Evolutionary conservation across 2,888 invertebrate species (phyloP), one percentile per base, ranked within the genome.

Genomic region (Phortica okadai): DNA sequence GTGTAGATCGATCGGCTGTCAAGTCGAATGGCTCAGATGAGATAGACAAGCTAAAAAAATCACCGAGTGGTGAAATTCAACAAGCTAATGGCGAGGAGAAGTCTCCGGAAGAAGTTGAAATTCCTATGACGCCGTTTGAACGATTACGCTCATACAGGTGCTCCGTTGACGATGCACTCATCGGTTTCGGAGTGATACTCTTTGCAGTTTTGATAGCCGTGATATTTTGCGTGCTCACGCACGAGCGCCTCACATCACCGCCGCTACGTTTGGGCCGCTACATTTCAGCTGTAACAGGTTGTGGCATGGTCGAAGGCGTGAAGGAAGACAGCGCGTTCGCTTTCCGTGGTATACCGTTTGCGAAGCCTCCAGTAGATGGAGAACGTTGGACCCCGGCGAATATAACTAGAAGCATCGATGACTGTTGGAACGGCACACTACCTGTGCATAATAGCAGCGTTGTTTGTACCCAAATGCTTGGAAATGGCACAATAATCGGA

Each of bases 281-380:
- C 87, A 93, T 96, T 33, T 93, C 94, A 74, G 95, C 96, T 0
- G 93, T 95, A 66, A 95, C 96, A 1, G 93, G 95, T 58, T 97
- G 97, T 89, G 97, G 97, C 73, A 93, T 93, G 79, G 95, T 96
- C 41, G 95, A 97, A 91, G 97, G 97, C 21, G 91, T 95, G 64
- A 92, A 95, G 78, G 95, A 96, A 85, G 96, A 96, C 85, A 95
- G 95, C 56, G 95, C 95, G 0, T 95, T 95, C 84, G 95, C 95
- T 14, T 97, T 97, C 91, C 94, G 95, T 67, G 96, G 96, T 74
- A 95, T 97, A 78, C 97, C 97, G 0, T 97, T 95, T 89, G 97
- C 97, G 3, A 91, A 94, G 33, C 95, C 96, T 5, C 97, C 97
- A 0, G 88, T 95, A 0, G 93, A 93, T 2, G 93, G 94, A 42